These are phyloP conservation scores for Germaria angustata DNA, from an alignment of 2,888 invertebrate species.

Conservation along the genomic window DNA sequence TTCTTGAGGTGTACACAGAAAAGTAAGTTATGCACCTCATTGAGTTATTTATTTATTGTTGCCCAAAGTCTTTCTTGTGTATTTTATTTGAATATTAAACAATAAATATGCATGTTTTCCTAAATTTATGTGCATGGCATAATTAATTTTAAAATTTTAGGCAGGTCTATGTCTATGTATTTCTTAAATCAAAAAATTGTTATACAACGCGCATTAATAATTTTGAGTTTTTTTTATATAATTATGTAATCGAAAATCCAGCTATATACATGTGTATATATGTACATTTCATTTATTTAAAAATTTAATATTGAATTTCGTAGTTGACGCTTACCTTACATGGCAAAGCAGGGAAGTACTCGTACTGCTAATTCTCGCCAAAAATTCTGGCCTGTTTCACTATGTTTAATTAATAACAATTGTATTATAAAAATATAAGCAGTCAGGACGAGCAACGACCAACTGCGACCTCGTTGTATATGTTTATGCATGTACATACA, in stretches of 20 bases:
- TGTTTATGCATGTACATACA: too few relatives aligned
- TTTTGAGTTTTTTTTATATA: background rate
- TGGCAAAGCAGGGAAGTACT: too few relatives aligned
- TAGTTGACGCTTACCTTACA: too few relatives aligned
- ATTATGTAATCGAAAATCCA: slow-evolving; percentile 1
- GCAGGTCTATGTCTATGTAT: background rate
- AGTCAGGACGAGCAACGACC: too few relatives aligned
- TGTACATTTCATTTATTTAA: too few relatives aligned
- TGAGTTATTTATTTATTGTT: background rate
- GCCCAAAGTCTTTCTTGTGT: background rate
- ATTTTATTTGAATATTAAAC: slow-evolving; percentile 29
- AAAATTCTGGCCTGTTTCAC: too few relatives aligned
- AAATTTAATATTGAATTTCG: too few relatives aligned
- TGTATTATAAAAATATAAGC: too few relatives aligned
- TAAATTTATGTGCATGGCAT: slow-evolving; percentile 48
- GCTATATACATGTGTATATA: too few relatives aligned
- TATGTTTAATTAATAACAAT: too few relatives aligned
- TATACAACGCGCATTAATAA: slow-evolving; percentile 6
- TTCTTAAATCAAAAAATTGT: background rate
- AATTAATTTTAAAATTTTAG: slow-evolving; percentile 12
- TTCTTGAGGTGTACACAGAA: background rate
- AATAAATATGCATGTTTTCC: slow-evolving; percentile 33
- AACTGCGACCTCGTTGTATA: too few relatives aligned
- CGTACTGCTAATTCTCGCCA: too few relatives aligned
- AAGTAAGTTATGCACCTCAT: background rate